These are phyloP conservation scores for Proisotoma minuta DNA, from an alignment of 2,888 invertebrate genomes.

Conservation along the genomic window DNA sequence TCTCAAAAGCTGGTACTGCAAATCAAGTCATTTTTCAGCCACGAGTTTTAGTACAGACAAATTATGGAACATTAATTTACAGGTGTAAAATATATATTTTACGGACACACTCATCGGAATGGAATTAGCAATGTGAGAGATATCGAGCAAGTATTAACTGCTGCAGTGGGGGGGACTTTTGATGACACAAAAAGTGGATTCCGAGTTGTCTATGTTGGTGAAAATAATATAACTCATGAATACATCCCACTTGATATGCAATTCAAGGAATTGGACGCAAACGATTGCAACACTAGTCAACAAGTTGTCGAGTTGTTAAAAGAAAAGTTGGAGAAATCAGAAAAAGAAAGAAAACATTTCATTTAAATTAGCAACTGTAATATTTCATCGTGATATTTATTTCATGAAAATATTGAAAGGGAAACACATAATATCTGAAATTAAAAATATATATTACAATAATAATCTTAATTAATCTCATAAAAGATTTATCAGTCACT, in stretches of 20 bases:
- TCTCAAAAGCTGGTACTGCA: constrained; percentile 50
- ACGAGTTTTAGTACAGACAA: no score
- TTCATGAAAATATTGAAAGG: no score
- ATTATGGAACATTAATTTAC: constrained; percentile 20
- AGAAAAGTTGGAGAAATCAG: no score
- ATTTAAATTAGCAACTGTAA: no score
- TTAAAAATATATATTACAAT: no score
- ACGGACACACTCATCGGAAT: constrained; percentile 56
- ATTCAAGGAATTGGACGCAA: neutral
- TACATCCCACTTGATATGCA: constrained; percentile 48
- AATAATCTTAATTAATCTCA: no score
- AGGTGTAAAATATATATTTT: constrained; percentile 54
- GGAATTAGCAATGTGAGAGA: constrained; percentile 51
- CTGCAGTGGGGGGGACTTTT: constrained; percentile 54
- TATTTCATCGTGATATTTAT: no score
- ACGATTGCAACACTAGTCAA: no score
- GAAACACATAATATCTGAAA: no score
- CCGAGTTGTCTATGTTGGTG: constrained; percentile 52
- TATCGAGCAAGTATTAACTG: constrained; percentile 53
- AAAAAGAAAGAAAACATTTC: no score
- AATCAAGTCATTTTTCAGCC: neutral
- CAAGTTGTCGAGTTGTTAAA: no score
- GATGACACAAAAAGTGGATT: constrained; percentile 52
- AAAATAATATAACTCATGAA: constrained; percentile 50
- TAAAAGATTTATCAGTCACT: no score